Percentiles rank a stretch among this genome's conserved stretches.
These are phyloP conservation scores for Drosophila quadrilineata DNA, from an alignment of 1,140 invertebrate genomes.

Conservation along the genomic window DNA sequence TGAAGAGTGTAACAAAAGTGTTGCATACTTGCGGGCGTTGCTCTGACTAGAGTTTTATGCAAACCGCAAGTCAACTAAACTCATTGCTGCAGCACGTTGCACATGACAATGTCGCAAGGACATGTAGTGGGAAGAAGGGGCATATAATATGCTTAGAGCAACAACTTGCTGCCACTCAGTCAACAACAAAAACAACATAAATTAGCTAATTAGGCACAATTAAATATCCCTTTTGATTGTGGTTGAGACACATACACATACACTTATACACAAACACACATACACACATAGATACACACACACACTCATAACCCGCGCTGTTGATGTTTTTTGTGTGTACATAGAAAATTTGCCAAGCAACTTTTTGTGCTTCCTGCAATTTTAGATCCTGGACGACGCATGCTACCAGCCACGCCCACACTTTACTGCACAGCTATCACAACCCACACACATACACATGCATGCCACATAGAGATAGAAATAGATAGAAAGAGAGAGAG, in stretches of 20 bases:
- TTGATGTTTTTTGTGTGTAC: slow-evolving; percentile 38
- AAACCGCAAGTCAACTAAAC: slow-evolving; percentile 1
- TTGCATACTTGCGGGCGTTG: slow-evolving; percentile 35
- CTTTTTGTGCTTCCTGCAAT: slow-evolving; percentile 66
- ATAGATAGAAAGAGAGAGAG: background rate
- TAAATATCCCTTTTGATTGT: slow-evolving; percentile 78
- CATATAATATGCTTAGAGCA: slow-evolving; percentile 66
- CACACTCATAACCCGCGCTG: slow-evolving; percentile 15
- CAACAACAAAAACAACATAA: slow-evolving; percentile 57
- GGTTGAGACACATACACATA: slow-evolving; percentile 42
- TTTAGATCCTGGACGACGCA: slow-evolving; percentile 52
- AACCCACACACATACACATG: slow-evolving; percentile 7
- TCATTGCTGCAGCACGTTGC: slow-evolving; percentile 20
- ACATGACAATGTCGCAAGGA: slow-evolving; percentile 29
- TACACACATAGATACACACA: slow-evolving; percentile 17
- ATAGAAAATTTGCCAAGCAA: slow-evolving; percentile 38
- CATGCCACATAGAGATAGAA: background rate
- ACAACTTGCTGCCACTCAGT: slow-evolving; percentile 55
- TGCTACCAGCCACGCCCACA: slow-evolving; percentile 61
- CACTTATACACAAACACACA: slow-evolving; percentile 10
- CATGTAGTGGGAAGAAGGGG: slow-evolving; percentile 2
- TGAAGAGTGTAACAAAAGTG: slow-evolving; percentile 3
- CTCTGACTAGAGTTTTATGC: background rate
- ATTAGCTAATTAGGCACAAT: slow-evolving; percentile 78
- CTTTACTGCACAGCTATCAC: slow-evolving; percentile 48